phyloP scores from a whole-genome alignment of 2,113 vertebrate species.

The Lonchura striata region DNA sequence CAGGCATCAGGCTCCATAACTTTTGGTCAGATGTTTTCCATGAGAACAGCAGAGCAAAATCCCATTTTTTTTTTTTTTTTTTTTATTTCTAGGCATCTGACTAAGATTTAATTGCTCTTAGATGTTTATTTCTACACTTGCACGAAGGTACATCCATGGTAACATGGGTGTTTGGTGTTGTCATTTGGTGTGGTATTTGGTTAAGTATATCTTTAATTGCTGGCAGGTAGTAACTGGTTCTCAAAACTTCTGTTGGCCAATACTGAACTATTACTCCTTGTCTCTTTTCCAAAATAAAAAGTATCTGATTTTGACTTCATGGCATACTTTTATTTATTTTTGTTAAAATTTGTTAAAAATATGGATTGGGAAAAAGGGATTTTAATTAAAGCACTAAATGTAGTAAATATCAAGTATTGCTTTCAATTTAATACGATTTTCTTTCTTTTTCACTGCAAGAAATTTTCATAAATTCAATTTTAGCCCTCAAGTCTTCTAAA shows the following conservation, averaged over 20 bases:
- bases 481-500: background rate
- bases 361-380: background rate
- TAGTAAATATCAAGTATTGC: background rate
- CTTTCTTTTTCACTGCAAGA: background rate
- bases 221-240: conserved; percentile 28
- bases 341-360: background rate
- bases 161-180: background rate
- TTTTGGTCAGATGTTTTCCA: background rate
- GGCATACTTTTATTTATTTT: background rate
- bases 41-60: background rate
- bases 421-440: background rate
- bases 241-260: background rate
- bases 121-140: background rate
- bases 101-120: conserved; percentile 29
- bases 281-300: background rate
- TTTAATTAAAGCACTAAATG: background rate
- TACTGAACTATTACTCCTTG: background rate
- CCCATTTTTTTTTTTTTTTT: background rate
- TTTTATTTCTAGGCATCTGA: background rate
- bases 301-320: background rate
- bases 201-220: conserved; percentile 38
- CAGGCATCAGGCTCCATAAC: background rate
- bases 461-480: background rate
- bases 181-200: background rate
- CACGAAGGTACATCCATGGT: background rate